These are phyloP conservation scores for Spodoptera picta DNA, from an alignment of 2,888 invertebrate genomes.

Conservation along the genomic window DNA sequence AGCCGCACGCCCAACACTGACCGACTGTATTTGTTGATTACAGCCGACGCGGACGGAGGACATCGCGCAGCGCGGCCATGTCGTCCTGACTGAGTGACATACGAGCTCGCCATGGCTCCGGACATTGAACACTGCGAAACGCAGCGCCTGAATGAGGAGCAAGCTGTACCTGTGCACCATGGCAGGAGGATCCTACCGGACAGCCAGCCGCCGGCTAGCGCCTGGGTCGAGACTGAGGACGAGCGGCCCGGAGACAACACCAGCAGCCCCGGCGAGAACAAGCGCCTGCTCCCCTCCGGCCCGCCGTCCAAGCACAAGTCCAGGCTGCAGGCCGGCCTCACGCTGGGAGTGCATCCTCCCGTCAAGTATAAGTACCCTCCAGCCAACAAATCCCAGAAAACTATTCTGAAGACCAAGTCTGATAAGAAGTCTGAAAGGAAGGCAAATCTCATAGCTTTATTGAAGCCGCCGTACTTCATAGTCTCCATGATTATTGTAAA, in stretches of 20 bases:
- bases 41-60: conserved; percentile 35
- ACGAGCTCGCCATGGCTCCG: conserved; percentile 68
- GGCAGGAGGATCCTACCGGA: conserved; percentile 70
- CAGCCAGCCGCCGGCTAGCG: conserved; percentile 65
- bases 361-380: conserved; percentile 61
- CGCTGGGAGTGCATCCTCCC: conserved; percentile 67
- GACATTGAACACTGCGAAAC: conserved; percentile 73
- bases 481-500: conserved; percentile 77
- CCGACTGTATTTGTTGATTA: conserved; percentile 34
- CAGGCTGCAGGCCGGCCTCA: conserved; percentile 73
- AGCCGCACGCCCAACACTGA: conserved; percentile 32
- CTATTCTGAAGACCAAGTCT: conserved; percentile 69
- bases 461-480: conserved; percentile 81
- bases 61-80: conserved; percentile 25
- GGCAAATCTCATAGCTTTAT: conserved; percentile 72
- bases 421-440: conserved; percentile 77
- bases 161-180: conserved; percentile 61
- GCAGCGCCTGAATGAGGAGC: conserved; percentile 64
- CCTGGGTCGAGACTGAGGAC: conserved; percentile 78
- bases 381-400: conserved; percentile 51
- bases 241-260: conserved; percentile 45
- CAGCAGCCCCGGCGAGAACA: conserved; percentile 74
- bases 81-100: conserved; percentile 32
- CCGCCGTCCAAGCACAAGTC: conserved; percentile 59
- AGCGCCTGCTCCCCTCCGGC: conserved; percentile 67